phyloP scores from a whole-genome alignment of 1,140 invertebrate species.

The Drosophila mayri region DNA sequence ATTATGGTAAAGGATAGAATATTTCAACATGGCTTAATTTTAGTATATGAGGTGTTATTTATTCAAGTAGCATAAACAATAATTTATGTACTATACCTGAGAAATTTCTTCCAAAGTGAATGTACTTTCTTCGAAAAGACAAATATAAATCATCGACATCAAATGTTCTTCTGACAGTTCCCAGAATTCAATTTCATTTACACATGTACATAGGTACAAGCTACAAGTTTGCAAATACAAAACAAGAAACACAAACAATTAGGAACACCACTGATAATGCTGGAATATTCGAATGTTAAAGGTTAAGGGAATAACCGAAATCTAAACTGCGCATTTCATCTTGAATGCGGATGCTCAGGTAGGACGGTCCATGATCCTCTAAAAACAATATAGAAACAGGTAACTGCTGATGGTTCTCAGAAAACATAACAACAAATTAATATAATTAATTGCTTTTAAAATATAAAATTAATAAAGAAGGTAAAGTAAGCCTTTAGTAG shows the following conservation, averaged over 20 bases:
- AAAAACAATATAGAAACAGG: not conserved
- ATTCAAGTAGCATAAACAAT: not conserved
- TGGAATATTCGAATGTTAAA: slow-evolving; percentile 17
- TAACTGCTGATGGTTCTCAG: not conserved
- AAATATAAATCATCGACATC: not conserved
- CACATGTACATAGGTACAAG: slow-evolving; percentile 35
- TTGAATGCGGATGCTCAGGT: slow-evolving; percentile 17
- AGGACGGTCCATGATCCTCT: not conserved
- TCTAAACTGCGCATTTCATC: slow-evolving; percentile 14
- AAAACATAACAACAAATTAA: not conserved
- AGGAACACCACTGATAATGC: slow-evolving; percentile 33
- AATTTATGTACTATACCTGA: not conserved
- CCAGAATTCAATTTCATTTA: slow-evolving; percentile 44
- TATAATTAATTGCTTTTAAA: not conserved
- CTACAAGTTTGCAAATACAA: slow-evolving; percentile 26
- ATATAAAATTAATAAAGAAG: no score
- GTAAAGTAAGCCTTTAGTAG: slow-evolving; percentile 2
- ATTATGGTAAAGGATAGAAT: not conserved
- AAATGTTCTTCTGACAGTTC: slow-evolving; percentile 45
- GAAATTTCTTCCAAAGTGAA: not conserved
- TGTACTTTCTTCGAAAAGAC: not conserved
- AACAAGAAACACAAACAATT: slow-evolving; percentile 46
- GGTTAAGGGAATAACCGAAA: slow-evolving; percentile 42
- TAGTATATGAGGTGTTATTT: not conserved
- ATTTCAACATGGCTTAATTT: not conserved